These are phyloP conservation scores for Hypomecis atomaria DNA, from an alignment of 2,888 invertebrate genomes.

Conservation along the genomic window DNA sequence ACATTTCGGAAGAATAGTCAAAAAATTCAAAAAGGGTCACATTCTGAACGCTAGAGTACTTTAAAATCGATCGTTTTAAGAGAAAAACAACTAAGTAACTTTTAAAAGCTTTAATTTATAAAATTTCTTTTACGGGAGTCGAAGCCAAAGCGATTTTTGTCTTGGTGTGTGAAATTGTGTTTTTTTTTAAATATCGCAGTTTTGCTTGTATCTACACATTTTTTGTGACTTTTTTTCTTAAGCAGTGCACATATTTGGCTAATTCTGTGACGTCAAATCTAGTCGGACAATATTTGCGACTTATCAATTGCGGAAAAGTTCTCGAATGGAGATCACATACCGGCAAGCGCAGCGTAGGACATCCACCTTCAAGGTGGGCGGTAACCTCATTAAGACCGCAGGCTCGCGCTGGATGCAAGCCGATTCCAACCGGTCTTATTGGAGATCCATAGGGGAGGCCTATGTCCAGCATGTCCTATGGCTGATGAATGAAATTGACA, in stretches of 20 bases:
- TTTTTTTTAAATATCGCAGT: background rate
- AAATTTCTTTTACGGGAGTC: constrained; percentile 15
- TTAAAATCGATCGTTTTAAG: background rate
- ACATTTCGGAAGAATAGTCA: constrained; percentile 14
- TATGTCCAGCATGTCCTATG: no score
- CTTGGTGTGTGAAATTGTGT: constrained; percentile 3
- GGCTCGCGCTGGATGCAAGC: no score
- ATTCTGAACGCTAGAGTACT: constrained; percentile 10
- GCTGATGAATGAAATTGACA: no score
- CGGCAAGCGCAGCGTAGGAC: no score
- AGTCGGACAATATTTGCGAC: no score
- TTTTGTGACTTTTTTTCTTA: background rate
- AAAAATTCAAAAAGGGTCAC: constrained; percentile 15
- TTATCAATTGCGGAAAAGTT: no score
- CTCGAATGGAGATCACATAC: no score
- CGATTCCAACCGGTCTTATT: no score
- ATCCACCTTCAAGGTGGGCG: no score
- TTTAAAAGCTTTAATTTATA: constrained; percentile 11
- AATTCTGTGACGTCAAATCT: background rate
- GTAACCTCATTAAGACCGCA: no score
- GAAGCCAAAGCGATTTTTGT: constrained; percentile 41
- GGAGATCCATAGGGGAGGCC: no score
- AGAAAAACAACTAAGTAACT: constrained; percentile 1
- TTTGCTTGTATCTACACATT: background rate
- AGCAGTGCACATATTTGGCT: background rate